Percentiles rank a stretch among this genome's conserved stretches.
These are phyloP conservation scores for Atherinosoma microstoma DNA, from an alignment of 2,797 vertebrate species.

Conservation along the genomic window DNA sequence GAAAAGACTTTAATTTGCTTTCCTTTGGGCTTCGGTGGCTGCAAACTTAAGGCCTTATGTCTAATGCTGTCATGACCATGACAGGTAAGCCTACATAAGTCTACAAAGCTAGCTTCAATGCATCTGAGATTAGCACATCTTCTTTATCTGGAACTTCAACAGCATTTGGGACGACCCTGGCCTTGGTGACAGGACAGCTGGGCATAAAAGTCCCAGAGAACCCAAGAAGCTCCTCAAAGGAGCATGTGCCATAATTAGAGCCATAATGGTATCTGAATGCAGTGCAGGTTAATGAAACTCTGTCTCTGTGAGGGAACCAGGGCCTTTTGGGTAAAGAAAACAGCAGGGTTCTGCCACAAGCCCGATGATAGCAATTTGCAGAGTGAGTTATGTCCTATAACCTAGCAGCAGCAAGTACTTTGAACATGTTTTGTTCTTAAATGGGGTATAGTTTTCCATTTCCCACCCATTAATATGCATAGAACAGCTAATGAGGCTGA, in stretches of 20 bases:
- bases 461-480: conserved; percentile 87
- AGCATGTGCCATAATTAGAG: conserved; percentile 86
- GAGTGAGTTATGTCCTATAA: conserved; percentile 86
- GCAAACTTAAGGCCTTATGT: conserved; percentile 76
- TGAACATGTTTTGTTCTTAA: conserved; percentile 83
- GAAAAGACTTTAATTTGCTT: conserved; percentile 80
- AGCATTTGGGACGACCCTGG: conserved; percentile 69
- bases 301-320: conserved; percentile 79
- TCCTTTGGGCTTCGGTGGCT: conserved; percentile 71
- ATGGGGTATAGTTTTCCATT: conserved; percentile 84
- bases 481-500: conserved; percentile 86
- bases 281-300: conserved; percentile 85
- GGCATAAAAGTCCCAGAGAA: conserved; percentile 74
- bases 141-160: conserved; percentile 55
- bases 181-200: conserved; percentile 73
- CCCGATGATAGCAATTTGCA: conserved; percentile 86
- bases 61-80: conserved; percentile 76
- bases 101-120: conserved; percentile 80
- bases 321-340: conserved; percentile 85
- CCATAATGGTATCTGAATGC: conserved; percentile 85
- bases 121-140: conserved; percentile 75
- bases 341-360: conserved; percentile 85
- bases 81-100: conserved; percentile 77
- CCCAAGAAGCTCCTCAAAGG: conserved; percentile 73
- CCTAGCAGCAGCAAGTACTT: conserved; percentile 75